A percentile compares a stretch with the other conserved stretches of the same genome.
These are phyloP conservation scores for Cotesia typhae DNA, from an alignment of 1,140 invertebrate species.

Conservation along the genomic window DNA sequence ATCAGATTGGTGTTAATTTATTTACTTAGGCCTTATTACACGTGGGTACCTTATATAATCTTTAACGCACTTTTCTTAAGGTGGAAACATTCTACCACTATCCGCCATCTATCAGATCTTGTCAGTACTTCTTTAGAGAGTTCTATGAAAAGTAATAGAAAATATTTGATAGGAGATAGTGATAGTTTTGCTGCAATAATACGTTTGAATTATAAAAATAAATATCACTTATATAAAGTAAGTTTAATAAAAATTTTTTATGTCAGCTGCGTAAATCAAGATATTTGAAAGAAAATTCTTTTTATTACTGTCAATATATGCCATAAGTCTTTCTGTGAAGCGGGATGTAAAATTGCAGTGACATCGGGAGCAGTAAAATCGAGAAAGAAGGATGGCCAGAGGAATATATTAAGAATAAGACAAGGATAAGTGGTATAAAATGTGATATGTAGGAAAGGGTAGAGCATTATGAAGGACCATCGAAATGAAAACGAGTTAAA, in stretches of 20 bases:
- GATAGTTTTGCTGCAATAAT: too few species aligned
- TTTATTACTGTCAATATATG: conserved; percentile 1
- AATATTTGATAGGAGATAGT: too few species aligned
- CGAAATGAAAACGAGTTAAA: conserved; percentile 5
- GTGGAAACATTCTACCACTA: too few species aligned
- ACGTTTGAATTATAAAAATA: too few species aligned
- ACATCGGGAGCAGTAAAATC: conserved; percentile 1
- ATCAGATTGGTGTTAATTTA: too few species aligned
- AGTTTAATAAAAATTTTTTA: background rate
- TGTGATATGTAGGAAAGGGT: background rate
- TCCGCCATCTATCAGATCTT: too few species aligned
- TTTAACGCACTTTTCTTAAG: too few species aligned
- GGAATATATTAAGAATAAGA: background rate
- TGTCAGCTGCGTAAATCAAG: background rate
- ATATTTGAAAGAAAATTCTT: background rate
- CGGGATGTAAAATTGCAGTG: background rate
- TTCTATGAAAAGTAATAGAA: too few species aligned
- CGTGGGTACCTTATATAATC: too few species aligned
- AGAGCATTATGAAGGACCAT: background rate
- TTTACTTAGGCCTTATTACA: too few species aligned
- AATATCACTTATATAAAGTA: background rate
- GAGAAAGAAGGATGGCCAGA: background rate
- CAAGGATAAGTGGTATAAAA: background rate
- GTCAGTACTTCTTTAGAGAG: too few species aligned
- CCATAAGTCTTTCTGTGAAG: background rate